Base-by-base conservation (phyloP, 2,113 vertebrate species). In the Ellobius talpinus region DNA sequence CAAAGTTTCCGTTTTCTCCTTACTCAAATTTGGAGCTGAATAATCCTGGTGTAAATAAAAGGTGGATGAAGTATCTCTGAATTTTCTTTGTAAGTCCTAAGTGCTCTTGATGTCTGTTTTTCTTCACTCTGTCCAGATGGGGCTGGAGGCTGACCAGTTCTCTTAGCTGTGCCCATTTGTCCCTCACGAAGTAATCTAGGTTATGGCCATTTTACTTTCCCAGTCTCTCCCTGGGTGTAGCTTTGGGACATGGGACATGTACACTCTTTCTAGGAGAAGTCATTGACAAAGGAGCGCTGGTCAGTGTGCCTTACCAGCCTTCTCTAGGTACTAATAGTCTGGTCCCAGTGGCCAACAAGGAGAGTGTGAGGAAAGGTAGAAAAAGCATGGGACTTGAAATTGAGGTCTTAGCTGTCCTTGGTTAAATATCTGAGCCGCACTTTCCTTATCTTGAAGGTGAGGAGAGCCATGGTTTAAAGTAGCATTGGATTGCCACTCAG, bases 1-100 rank as follows among this genome's bases (percentile, higher is more conserved):
- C 66, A 70, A 47, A 31, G 39, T 88, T 81, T 78, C 10, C 90
- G 76, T 85, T 36, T 97, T 87, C 97, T 39, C 58, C 95, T 95
- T 65, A 14, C 13, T 29, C 87, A 2, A 36, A 95, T 97, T 90
- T 88, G 77, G 21, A 3, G 36, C 66, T 70, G 70, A 90, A 26
- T 85, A 81, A 2, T 93, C 96, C 42, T 82, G 77, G 90, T 7
- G 39, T 1, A 95, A 68, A 84, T 78, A 39, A 94, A 74, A 78
- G 55, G 52, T 70, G 5, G 87, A 87, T 29, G 21, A 72, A 29
- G 61, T 81, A 33, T 81, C 21, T 90, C 29, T 89, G 90, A 50
- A 68, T 90, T 95, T 77, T 5, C 0, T 87, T 31, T 29, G 93
- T 94, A 88, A 86, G 21, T 47, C 24, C 26, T 90, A 1, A 1